Evolutionary conservation across 2,888 invertebrate species (phyloP).

Genomic region (Agriopis leucophaearia): DNA sequence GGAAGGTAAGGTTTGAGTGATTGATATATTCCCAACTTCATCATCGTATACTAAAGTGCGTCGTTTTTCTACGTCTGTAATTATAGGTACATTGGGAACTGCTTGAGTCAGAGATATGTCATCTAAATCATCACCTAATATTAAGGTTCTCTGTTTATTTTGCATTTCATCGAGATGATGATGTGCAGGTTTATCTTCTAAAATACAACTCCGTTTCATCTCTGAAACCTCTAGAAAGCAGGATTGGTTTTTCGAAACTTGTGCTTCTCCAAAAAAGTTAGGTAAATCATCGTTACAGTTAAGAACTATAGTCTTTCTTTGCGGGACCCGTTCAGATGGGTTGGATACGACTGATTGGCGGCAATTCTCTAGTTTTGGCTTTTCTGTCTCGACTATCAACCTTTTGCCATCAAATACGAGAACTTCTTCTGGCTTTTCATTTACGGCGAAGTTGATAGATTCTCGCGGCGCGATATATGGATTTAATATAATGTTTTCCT

Average conservation of each 20-base stretch:
- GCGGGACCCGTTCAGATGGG: constrained; percentile 44
- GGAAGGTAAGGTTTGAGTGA: constrained; percentile 48
- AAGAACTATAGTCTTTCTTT: constrained; percentile 68
- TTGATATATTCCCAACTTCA: constrained; percentile 47
- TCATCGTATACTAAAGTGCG: constrained; percentile 47
- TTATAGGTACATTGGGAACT: constrained; percentile 40
- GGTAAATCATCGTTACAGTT: constrained; percentile 72
- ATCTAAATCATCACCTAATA: constrained; percentile 50
- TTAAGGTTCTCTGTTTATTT: constrained; percentile 44
- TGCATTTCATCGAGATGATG: constrained; percentile 10
- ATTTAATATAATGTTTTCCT: constrained; percentile 76
- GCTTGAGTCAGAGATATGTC: constrained; percentile 57
- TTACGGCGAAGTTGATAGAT: constrained; percentile 65
- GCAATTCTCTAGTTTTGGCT: constrained; percentile 46
- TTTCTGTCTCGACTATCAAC: constrained; percentile 64
- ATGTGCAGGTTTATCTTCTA: constrained; percentile 20
- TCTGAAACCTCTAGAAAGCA: constrained; percentile 19
- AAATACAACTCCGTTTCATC: constrained; percentile 31
- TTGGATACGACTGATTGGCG: constrained; percentile 50
- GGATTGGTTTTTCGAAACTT: constrained; percentile 38
- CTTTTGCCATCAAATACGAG: constrained; percentile 77
- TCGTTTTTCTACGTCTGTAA: constrained; percentile 35
- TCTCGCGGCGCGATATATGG: constrained; percentile 68
- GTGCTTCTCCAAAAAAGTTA: constrained; percentile 59
- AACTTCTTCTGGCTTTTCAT: constrained; percentile 66